Conservation (phyloP, 2,113 vertebrate species). For the Montifringilla adamsi region DNA sequence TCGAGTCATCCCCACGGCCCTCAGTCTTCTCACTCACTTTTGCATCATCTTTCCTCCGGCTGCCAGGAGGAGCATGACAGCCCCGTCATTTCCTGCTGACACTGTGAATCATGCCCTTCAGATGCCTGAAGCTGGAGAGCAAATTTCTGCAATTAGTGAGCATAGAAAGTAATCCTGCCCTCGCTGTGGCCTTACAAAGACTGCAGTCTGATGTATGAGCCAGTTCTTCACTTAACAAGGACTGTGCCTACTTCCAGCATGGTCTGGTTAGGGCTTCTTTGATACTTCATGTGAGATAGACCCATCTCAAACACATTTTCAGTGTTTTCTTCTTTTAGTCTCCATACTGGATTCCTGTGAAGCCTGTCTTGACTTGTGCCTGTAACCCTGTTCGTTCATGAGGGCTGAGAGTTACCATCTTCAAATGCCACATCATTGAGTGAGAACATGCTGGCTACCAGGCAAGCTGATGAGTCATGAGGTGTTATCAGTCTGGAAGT, state of each 20-base stretch:
- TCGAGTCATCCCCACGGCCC: neutral
- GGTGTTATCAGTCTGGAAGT: neutral
- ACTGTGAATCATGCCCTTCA: neutral
- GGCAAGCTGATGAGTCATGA: neutral
- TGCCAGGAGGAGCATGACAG: neutral
- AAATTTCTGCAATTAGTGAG: neutral
- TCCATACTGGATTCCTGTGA: neutral
- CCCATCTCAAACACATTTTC: neutral
- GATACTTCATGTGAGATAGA: neutral
- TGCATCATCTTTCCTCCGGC: neutral
- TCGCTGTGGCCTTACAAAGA: accelerated
- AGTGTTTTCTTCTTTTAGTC: neutral
- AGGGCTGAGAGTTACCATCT: neutral
- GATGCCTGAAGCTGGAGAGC: neutral
- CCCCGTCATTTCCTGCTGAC: neutral
- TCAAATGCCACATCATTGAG: neutral
- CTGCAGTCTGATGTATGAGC: neutral
- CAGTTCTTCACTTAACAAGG: neutral
- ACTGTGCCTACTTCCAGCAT: neutral
- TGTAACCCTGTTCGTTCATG: neutral
- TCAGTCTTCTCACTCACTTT: neutral
- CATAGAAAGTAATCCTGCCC: neutral
- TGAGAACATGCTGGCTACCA: neutral
- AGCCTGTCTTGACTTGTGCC: neutral
- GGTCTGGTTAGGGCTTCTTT: neutral